Evolutionary conservation across 2,797 vertebrate species (phyloP).

Genomic region (Myotis vivesi): DNA sequence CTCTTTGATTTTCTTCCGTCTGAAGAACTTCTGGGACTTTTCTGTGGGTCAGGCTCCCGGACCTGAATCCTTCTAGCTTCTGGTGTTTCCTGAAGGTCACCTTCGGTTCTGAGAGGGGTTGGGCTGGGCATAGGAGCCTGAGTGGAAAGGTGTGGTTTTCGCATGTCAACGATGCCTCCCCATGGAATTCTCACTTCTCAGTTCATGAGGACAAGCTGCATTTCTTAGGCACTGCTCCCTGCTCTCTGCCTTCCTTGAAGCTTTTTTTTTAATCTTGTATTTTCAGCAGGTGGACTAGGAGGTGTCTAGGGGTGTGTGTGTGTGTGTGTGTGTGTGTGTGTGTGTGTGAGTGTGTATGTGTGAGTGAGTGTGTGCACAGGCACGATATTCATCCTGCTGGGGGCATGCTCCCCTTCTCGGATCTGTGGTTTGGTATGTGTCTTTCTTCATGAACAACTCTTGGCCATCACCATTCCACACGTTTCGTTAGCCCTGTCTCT

Average conservation of each 20-base stretch:
- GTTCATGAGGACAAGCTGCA: fast-evolving
- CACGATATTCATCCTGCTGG: background rate
- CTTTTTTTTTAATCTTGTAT: too few species aligned
- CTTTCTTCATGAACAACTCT: too few species aligned
- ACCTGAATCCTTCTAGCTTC: background rate
- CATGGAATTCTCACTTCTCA: background rate
- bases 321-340: too few species aligned
- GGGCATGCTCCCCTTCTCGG: fast-evolving
- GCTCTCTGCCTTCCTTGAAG: background rate
- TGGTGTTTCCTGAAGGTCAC: background rate
- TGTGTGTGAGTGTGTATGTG: too few species aligned
- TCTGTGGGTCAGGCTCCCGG: too few species aligned
- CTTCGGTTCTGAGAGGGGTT: background rate
- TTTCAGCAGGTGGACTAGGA: background rate
- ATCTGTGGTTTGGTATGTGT: background rate
- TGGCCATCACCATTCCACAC: too few species aligned
- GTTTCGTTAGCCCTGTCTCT: too few species aligned
- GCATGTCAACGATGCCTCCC: too few species aligned
- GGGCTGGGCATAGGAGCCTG: background rate
- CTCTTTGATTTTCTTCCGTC: background rate
- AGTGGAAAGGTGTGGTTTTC: background rate
- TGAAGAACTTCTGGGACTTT: background rate
- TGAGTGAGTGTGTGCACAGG: too few species aligned
- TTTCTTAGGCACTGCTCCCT: background rate
- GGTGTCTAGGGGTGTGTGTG: background rate